Evolutionary conservation across 2,888 invertebrate genomes (phyloP).

Genomic region (Gryllus longicercus): DNA sequence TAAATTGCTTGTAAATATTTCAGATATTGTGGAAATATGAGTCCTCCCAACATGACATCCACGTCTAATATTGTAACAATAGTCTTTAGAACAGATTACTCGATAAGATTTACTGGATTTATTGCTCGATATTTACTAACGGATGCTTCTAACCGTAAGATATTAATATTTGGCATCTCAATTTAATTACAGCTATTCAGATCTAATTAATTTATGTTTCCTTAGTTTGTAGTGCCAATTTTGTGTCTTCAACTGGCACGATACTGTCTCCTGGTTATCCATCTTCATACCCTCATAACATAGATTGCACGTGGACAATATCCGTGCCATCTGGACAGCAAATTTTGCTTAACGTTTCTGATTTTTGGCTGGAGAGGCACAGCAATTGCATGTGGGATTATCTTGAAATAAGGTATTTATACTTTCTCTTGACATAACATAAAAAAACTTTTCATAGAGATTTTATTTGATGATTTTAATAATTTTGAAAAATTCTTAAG

Average conservation of each 20-base stretch:
- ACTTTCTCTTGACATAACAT: too few relatives aligned
- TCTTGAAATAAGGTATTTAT: constrained; percentile 66
- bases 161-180: neutral
- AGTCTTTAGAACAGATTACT: constrained; percentile 59
- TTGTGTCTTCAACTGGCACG: constrained; percentile 62
- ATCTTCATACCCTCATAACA: constrained; percentile 61
- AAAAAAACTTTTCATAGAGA: too few relatives aligned
- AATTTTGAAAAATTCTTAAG: too few relatives aligned
- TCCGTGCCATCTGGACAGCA: constrained; percentile 65
- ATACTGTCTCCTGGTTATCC: constrained; percentile 80
- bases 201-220: neutral
- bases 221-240: constrained; percentile 71
- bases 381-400: constrained; percentile 61
- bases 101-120: constrained; percentile 63
- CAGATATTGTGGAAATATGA: constrained; percentile 66
- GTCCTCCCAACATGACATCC: constrained; percentile 66
- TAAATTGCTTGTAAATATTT: constrained; percentile 4
- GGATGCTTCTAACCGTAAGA: constrained; percentile 54
- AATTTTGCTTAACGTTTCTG: constrained; percentile 64
- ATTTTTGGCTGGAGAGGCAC: constrained; percentile 62
- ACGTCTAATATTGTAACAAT: constrained; percentile 66
- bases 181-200: too few relatives aligned
- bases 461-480: too few relatives aligned
- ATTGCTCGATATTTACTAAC: constrained; percentile 65
- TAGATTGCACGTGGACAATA: constrained; percentile 79